Evolutionary conservation across 2,113 vertebrate species (phyloP).

Genomic region (Corythaeola cristata): DNA sequence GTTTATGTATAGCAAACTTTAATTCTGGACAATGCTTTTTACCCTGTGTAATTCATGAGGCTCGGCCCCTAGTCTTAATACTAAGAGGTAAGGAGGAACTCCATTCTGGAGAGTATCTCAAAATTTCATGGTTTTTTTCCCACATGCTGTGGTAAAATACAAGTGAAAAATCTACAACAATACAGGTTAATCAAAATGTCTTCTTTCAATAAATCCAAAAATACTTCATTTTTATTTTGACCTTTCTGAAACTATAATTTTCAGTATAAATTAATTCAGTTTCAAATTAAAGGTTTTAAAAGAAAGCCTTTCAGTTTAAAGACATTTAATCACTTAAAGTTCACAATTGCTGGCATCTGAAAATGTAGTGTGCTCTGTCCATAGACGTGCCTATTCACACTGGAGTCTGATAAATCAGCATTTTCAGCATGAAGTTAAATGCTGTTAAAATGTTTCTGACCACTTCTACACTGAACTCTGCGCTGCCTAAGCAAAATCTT

Average conservation of each 20-base stretch:
- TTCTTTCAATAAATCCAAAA: background rate
- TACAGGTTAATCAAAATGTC: background rate
- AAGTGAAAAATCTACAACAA: background rate
- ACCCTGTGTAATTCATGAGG: conserved; percentile 5
- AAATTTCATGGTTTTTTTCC: background rate
- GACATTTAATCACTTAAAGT: background rate
- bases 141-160: background rate
- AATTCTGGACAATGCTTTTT: conserved; percentile 38
- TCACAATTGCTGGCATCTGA: background rate
- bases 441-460: background rate
- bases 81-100: background rate
- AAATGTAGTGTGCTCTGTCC: background rate
- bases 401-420: background rate
- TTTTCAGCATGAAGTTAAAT: conserved; percentile 17
- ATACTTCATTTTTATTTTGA: background rate
- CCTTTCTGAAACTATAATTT: background rate
- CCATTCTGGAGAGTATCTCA: background rate
- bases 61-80: background rate
- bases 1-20: conserved; percentile 22
- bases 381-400: background rate
- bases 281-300: background rate
- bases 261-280: background rate
- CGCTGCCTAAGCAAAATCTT: background rate
- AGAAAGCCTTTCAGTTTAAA: background rate
- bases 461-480: background rate